phyloP scores from a whole-genome alignment of 2,113 vertebrate genomes.

The Lasiurus cinereus region DNA sequence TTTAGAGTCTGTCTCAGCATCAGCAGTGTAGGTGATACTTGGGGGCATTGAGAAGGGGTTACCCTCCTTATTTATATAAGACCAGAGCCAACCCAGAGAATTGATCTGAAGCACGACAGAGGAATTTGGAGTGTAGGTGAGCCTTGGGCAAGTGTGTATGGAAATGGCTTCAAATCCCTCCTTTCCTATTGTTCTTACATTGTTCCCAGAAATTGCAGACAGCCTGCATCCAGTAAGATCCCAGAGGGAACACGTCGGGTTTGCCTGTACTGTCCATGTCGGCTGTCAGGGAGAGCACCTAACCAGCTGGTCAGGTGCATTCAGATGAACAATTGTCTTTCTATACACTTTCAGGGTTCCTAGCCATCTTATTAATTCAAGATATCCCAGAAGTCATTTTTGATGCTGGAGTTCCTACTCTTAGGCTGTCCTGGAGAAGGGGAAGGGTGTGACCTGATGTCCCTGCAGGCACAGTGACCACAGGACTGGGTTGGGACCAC shows the following conservation, averaged over 20 bases:
- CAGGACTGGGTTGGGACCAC: background rate
- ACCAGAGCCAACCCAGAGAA: background rate
- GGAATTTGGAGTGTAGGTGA: background rate
- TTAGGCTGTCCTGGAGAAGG: background rate
- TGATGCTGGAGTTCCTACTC: background rate
- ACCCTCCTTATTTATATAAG: background rate
- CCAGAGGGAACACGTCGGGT: background rate
- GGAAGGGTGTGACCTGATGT: background rate
- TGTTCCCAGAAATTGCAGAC: background rate
- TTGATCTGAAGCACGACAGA: background rate
- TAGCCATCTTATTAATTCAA: background rate
- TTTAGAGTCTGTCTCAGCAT: background rate
- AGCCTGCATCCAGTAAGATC: too few relatives aligned
- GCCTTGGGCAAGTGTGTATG: background rate
- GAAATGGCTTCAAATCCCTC: background rate
- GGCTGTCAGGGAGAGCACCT: background rate
- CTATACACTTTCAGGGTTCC: constrained; percentile 1
- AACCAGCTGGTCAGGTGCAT: background rate
- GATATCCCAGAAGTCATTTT: background rate
- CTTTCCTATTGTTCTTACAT: background rate
- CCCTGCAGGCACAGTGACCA: background rate
- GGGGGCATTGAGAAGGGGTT: background rate
- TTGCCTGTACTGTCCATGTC: background rate
- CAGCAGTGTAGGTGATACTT: background rate
- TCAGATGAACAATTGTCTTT: background rate